Base-by-base conservation (phyloP, 2,797 vertebrate species). In the Coranthus polyacanthus region DNA sequence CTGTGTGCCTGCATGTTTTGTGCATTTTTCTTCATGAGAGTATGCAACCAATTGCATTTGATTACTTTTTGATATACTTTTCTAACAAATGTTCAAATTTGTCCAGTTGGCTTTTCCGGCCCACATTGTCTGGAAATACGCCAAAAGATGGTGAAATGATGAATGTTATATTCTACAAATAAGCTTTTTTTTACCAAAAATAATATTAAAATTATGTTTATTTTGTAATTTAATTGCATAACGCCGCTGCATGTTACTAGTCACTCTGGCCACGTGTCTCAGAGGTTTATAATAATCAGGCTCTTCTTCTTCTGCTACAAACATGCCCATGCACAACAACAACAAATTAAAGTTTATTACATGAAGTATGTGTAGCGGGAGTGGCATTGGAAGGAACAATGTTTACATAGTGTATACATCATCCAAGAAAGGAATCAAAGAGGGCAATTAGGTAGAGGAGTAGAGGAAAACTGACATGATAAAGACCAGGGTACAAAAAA, bases 381-480 rank as follows among this genome's bases (percentile, higher is more conserved):
- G 22, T 58, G 53, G 37, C 36, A n/a, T 37, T n/a, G 12, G 38
- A 55, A 54, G 45, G 29, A 32, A 32, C 29, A 32, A 32, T 32
- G 29, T 32, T 32, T 32, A 32, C 29, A 32, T 32, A 32, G 37
- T 62, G 53, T 61, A 43, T 62, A 34, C 60, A 41, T 29, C 24
- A n/a, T 69, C 68, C 29, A 66, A 65, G 20, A 74, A 63, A 18
- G 26, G 13, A 36, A 53, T 68, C 10, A 54, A 55, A 77, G 44
- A 66, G 18, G 26, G 41, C 24, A 53, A 53, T 59, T n/a, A 58
- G 44, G 59, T 21, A 67, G 64, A 75, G 17, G 21, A 74, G 41
- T 10, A 78, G n/a, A n/a, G n/a, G n/a, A 60, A 75, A 83, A 64
- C 56, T 58, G 50, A 21, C 45, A 56, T 18, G 38, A 68, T 63